Percentiles rank a stretch among this genome's conserved stretches.
phyloP scores from a whole-genome alignment of 2,888 invertebrate genomes.

The Philereme transversata region DNA sequence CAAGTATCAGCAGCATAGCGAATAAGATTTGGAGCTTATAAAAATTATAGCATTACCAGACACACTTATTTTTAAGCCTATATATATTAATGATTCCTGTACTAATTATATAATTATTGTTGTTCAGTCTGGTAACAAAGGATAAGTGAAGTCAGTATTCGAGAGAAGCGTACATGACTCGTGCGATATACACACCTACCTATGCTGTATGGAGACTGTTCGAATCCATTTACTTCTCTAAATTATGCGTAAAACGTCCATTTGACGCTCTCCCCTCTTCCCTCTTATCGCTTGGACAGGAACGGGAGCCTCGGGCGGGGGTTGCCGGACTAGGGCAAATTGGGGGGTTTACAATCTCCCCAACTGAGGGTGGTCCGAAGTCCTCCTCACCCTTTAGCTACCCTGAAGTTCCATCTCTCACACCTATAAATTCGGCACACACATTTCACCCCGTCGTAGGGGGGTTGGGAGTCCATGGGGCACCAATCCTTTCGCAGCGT shows the following conservation, averaged over 20 bases:
- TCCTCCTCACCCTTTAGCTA: slow-evolving; percentile 84
- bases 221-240: slow-evolving; percentile 85
- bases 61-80: too few relatives aligned
- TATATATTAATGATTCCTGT: too few relatives aligned
- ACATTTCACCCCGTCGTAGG: slow-evolving; percentile 77
- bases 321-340: slow-evolving; percentile 82
- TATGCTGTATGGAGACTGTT: slow-evolving; percentile 78
- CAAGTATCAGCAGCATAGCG: too few relatives aligned
- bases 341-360: slow-evolving; percentile 75
- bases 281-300: slow-evolving; percentile 84
- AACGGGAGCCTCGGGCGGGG: slow-evolving; percentile 80
- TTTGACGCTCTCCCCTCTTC: slow-evolving; percentile 83
- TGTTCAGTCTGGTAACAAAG: slow-evolving; percentile 20
- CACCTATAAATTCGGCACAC: slow-evolving; percentile 84
- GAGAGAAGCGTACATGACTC: slow-evolving; percentile 51
- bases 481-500: slow-evolving; percentile 81
- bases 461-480: slow-evolving; percentile 67
- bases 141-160: slow-evolving; percentile 28
- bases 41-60: too few relatives aligned
- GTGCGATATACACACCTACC: slow-evolving; percentile 63
- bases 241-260: slow-evolving; percentile 86
- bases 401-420: slow-evolving; percentile 84
- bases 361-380: slow-evolving; percentile 79
- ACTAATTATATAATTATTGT: background rate
- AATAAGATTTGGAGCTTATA: too few relatives aligned